A percentile compares a stretch with the other conserved stretches of the same genome.
Conservation (phyloP, 2,113 vertebrate species). For the Nothoprocta perdicaria region DNA sequence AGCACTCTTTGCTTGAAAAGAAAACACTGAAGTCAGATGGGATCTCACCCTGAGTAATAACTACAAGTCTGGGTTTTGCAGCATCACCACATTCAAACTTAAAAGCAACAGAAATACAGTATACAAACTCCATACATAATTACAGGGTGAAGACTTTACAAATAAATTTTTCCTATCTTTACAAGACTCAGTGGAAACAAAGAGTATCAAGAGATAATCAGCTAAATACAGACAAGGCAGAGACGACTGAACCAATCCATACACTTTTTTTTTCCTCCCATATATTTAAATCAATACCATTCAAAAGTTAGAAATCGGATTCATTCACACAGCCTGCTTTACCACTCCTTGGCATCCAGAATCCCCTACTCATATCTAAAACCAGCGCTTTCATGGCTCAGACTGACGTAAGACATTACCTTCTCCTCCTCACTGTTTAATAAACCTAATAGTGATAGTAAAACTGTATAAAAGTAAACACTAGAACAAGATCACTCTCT, state of each 20-base stretch:
- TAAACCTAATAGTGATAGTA: neutral
- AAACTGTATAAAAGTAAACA: neutral
- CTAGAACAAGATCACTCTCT: neutral
- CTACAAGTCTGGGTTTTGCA: neutral
- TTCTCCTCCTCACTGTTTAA: neutral
- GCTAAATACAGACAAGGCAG: neutral
- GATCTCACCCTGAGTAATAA: neutral
- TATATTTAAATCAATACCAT: neutral
- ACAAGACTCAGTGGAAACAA: neutral
- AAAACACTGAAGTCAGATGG: neutral
- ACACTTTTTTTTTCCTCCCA: neutral
- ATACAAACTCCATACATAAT: neutral
- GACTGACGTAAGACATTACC: neutral
- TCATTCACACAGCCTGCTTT: neutral
- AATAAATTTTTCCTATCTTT: neutral
- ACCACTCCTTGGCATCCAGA: neutral
- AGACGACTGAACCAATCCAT: rapidly evolving
- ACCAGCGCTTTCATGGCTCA: neutral
- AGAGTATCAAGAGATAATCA: neutral
- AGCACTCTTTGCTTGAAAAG: neutral
- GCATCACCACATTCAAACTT: neutral
- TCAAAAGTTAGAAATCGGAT: neutral
- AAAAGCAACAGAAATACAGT: neutral
- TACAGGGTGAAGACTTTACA: neutral
- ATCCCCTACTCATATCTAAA: neutral